Evolutionary conservation across 2,797 vertebrate species (phyloP).

Genomic region (Siniperca undulata): DNA sequence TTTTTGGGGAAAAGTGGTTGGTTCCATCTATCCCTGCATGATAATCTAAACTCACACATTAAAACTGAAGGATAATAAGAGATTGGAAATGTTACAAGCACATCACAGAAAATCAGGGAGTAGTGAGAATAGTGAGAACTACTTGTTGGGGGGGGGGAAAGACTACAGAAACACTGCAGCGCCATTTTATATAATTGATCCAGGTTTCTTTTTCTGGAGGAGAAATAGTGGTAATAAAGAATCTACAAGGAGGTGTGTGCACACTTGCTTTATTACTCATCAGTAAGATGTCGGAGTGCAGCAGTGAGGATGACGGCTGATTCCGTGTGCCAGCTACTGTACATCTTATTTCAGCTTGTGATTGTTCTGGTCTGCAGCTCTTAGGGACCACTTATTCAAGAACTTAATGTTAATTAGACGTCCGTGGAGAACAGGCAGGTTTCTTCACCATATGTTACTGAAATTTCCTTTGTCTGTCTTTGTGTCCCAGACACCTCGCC

Average conservation of each 20-base stretch:
- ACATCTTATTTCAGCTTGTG: constrained; percentile 63
- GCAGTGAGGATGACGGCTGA: constrained; percentile 53
- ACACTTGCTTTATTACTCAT: constrained; percentile 49
- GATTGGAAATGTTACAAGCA: not conserved
- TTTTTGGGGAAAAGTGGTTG: not conserved
- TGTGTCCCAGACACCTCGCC: constrained; percentile 37
- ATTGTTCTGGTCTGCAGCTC: constrained; percentile 62
- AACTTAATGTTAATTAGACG: constrained; percentile 70
- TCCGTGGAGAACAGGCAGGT: constrained; percentile 63
- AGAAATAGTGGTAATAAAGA: constrained; percentile 26
- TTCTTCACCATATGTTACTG: constrained; percentile 71
- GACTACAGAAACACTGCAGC: constrained; percentile 29
- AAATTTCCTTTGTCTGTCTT: constrained; percentile 55
- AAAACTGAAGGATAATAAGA: constrained; percentile 2
- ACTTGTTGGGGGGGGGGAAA: accelerated
- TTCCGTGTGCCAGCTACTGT: constrained; percentile 47
- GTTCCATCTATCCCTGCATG: not conserved
- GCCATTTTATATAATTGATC: constrained; percentile 47
- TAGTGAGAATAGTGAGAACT: not conserved
- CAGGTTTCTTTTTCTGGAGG: constrained; percentile 30
- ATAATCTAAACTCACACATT: not conserved
- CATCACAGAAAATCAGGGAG: not conserved
- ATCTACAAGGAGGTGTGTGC: constrained; percentile 28
- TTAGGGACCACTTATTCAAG: constrained; percentile 64
- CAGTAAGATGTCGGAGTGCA: constrained; percentile 52